phyloP scores from a whole-genome alignment of 1,140 invertebrate genomes.

The Probaryconus sp. region DNA sequence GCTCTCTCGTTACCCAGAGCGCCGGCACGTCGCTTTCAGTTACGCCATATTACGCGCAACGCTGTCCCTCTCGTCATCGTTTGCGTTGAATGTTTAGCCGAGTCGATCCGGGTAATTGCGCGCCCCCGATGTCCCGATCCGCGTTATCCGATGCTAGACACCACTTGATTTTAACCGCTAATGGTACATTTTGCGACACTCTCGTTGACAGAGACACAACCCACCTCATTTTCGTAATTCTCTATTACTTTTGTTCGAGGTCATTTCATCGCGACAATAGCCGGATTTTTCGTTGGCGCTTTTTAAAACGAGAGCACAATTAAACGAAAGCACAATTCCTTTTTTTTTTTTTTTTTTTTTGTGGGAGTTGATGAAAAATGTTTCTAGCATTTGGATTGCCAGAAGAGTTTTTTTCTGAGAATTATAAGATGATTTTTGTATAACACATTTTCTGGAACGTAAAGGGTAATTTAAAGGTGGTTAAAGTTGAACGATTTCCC shows the following conservation, averaged over 20 bases:
- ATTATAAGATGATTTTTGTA: too few species aligned
- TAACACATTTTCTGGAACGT: too few species aligned
- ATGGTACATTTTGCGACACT: conserved; percentile 39
- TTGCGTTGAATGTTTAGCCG: not conserved
- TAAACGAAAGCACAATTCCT: too few species aligned
- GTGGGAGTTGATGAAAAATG: not conserved
- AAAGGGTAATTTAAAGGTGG: too few species aligned
- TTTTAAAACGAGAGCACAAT: too few species aligned
- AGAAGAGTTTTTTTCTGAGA: too few species aligned
- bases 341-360: too few species aligned
- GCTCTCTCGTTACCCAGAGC: conserved; percentile 12
- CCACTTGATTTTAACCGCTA: conserved; percentile 37
- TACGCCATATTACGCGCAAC: conserved; percentile 23
- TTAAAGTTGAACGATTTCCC: too few species aligned
- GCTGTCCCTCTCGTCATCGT: not conserved
- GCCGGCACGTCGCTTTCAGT: conserved; percentile 5
- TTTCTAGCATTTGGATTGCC: too few species aligned
- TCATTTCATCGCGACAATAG: conserved; percentile 8
- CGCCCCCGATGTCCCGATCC: conserved; percentile 4
- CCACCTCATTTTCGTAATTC: conserved; percentile 48
- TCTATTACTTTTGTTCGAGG: conserved; percentile 43
- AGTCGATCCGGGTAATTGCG: conserved; percentile 29
- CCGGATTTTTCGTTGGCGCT: not conserved
- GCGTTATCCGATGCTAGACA: conserved; percentile 7
- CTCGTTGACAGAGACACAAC: conserved; percentile 4